These are phyloP conservation scores for Graphium colonna DNA, from an alignment of 2,888 invertebrate species.

Conservation along the genomic window DNA sequence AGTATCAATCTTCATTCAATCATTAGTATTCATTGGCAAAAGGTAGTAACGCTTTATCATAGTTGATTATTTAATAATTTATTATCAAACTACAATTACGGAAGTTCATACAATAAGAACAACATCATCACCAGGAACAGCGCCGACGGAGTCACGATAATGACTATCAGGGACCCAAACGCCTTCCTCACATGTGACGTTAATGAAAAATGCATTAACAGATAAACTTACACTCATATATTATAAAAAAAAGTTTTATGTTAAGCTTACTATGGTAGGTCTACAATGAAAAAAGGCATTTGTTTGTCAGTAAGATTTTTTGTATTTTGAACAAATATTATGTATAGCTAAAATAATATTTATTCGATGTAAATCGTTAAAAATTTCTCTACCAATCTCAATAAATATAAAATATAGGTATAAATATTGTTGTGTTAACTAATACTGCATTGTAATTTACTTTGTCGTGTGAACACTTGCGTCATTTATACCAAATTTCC, in stretches of 20 bases:
- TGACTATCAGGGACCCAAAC: slow-evolving; percentile 60
- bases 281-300: slow-evolving; percentile 2
- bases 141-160: slow-evolving; percentile 66
- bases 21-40: too few species aligned
- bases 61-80: slow-evolving; percentile 12
- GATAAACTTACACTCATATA: slow-evolving; percentile 40
- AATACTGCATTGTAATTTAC: too few species aligned
- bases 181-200: slow-evolving; percentile 56
- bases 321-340: too few species aligned
- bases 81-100: slow-evolving; percentile 72
- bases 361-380: too few species aligned
- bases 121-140: slow-evolving; percentile 63
- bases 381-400: too few species aligned
- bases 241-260: not conserved
- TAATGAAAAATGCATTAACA: slow-evolving; percentile 58
- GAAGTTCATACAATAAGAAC: slow-evolving; percentile 70
- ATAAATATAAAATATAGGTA: too few species aligned
- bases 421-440: too few species aligned
- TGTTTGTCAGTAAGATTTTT: not conserved
- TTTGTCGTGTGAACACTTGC: too few species aligned
- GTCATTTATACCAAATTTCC: too few species aligned
- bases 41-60: too few species aligned
- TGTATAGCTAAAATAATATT: too few species aligned
- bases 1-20: too few species aligned
- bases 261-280: not conserved